Conservation (phyloP, 2,797 vertebrate genomes). For the Rhabdomys pumilio region DNA sequence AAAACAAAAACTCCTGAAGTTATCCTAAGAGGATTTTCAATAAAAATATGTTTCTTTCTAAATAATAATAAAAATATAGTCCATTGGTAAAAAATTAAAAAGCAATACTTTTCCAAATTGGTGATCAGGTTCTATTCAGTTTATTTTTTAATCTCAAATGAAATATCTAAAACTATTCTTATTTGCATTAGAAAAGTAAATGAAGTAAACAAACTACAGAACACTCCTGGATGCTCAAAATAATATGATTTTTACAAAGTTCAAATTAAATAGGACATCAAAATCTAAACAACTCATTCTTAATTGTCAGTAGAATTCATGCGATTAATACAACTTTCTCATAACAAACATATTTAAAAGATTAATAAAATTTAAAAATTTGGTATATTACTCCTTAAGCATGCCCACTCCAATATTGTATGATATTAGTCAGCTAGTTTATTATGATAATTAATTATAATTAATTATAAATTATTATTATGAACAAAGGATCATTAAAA, state of each 20-base stretch:
- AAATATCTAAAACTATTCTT: not conserved
- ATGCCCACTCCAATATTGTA: not conserved
- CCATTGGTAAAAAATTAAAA: not conserved
- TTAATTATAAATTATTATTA: not conserved
- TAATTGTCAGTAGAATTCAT: not conserved
- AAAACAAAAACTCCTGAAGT: not conserved
- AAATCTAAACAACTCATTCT: not conserved
- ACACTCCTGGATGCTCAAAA: not conserved
- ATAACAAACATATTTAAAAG: not conserved
- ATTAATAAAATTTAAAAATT: not conserved
- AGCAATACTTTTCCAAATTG: not conserved
- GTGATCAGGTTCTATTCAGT: accelerated
- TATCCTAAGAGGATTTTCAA: not conserved
- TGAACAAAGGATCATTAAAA: not conserved
- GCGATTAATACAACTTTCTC: not conserved
- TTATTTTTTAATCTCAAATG: not conserved
- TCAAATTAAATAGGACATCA: not conserved
- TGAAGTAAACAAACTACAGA: not conserved
- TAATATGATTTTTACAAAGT: not conserved
- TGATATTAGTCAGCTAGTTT: not conserved
- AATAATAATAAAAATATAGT: not conserved
- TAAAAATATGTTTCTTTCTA: conserved; percentile 44
- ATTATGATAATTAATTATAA: not conserved
- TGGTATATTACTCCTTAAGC: not conserved
- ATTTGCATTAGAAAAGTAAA: not conserved